Conservation (phyloP, 2,888 invertebrate species). For the Lochmaea capreae region DNA sequence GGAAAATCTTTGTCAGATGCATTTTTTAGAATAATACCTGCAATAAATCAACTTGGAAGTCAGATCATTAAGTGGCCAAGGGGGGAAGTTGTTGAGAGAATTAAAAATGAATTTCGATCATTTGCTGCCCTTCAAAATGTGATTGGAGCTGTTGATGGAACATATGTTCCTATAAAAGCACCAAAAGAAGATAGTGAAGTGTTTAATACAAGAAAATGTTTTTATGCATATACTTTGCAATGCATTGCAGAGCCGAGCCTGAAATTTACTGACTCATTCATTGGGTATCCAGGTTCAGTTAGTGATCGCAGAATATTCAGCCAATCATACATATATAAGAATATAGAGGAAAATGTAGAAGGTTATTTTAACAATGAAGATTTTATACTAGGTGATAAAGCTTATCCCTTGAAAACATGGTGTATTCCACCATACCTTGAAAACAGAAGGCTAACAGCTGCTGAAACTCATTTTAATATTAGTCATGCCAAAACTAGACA, state of each 20-base stretch:
- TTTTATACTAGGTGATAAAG: slow-evolving; percentile 24
- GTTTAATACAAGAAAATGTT: slow-evolving; percentile 48
- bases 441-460: slow-evolving; percentile 6
- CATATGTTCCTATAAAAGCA: slow-evolving; percentile 51
- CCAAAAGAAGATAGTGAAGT: slow-evolving; percentile 44
- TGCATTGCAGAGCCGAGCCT: slow-evolving; percentile 44
- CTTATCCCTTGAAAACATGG: slow-evolving; percentile 12
- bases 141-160: slow-evolving; percentile 48
- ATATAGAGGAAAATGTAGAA: neutral
- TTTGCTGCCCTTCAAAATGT: neutral
- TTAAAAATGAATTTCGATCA: neutral
- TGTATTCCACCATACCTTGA: neutral
- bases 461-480: slow-evolving; percentile 21
- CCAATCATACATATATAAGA: slow-evolving; percentile 3
- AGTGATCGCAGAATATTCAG: slow-evolving; percentile 47
- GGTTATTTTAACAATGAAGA: slow-evolving; percentile 7
- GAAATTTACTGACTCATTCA: slow-evolving; percentile 47
- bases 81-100: neutral
- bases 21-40: neutral
- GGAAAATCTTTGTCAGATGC: neutral
- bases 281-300: slow-evolving; percentile 51
- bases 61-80: neutral
- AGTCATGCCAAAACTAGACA: slow-evolving; percentile 20
- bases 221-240: slow-evolving; percentile 48
- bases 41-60: no score